Percentiles rank a stretch among this genome's conserved stretches.
phyloP scores from a whole-genome alignment of 1,140 invertebrate genomes.

The Zaprionus taronus region DNA sequence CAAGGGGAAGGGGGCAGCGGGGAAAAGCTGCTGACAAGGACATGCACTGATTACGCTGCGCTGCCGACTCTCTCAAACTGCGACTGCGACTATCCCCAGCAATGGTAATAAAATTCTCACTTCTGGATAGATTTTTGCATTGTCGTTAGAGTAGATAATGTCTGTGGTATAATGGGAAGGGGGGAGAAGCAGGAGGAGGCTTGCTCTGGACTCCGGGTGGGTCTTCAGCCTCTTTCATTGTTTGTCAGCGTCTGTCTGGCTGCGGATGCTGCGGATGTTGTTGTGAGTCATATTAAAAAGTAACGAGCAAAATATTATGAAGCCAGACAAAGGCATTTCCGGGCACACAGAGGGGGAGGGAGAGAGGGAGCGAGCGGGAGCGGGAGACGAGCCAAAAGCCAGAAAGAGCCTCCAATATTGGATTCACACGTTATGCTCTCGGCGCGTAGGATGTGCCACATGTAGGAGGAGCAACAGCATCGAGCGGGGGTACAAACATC shows the following conservation, averaged over 20 bases:
- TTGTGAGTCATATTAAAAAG: conserved; percentile 81
- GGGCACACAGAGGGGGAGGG: conserved; percentile 12
- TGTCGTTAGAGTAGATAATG: conserved; percentile 74
- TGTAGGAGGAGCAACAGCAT: background rate
- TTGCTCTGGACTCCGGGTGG: background rate
- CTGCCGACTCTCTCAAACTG: conserved; percentile 4
- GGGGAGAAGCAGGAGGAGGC: background rate
- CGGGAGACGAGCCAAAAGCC: conserved; percentile 9
- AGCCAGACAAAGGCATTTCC: conserved; percentile 81
- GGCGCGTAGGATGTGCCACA: background rate
- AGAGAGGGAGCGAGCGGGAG: background rate
- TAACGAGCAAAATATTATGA: conserved; percentile 82
- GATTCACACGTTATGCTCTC: conserved; percentile 69
- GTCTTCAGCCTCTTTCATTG: conserved; percentile 40
- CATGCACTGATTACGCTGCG: conserved; percentile 68
- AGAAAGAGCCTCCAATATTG: conserved; percentile 57
- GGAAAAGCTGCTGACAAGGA: conserved; percentile 55
- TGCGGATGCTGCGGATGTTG: conserved; percentile 66
- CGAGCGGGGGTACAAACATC: conserved; percentile 37
- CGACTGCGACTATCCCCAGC: conserved; percentile 29
- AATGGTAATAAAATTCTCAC: conserved; percentile 78
- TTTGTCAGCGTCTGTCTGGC: conserved; percentile 53
- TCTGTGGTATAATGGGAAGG: background rate
- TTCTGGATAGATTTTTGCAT: conserved; percentile 78
- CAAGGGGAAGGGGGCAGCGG: background rate